These are phyloP conservation scores for Heliconius melpomene DNA, from an alignment of 1,140 invertebrate species.

Conservation along the genomic window DNA sequence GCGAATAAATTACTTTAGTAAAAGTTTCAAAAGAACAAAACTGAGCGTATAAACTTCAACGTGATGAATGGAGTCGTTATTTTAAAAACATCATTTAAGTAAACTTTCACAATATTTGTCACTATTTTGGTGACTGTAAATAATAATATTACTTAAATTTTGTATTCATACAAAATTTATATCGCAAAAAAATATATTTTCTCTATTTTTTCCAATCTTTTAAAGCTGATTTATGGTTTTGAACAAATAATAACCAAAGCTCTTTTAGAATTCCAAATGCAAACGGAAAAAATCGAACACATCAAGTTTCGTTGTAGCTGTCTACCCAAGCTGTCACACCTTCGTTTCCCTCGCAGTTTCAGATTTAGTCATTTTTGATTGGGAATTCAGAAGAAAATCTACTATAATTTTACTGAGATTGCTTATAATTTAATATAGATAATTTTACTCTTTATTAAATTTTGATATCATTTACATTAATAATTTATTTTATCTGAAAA, in stretches of 20 bases:
- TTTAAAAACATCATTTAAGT: no score
- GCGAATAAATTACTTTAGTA: no score
- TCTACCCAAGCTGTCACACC: neutral
- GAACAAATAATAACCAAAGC: neutral
- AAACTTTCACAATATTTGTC: neutral
- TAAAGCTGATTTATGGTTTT: neutral
- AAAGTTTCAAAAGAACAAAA: no score
- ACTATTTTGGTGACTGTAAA: neutral
- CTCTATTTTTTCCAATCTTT: neutral
- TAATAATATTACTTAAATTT: no score
- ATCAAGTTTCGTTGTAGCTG: conserved; percentile 3
- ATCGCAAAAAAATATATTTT: no score
- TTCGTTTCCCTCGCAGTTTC: neutral
- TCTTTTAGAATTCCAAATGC: neutral
- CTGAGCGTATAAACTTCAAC: no score
- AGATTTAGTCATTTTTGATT: neutral
- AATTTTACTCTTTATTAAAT: neutral
- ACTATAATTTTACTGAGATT: neutral
- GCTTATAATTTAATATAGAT: neutral
- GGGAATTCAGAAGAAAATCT: neutral
- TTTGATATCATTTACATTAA: neutral
- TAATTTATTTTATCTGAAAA: no score
- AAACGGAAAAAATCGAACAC: neutral
- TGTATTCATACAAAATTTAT: no score
- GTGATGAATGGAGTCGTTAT: no score